Conservation (phyloP, 2,888 invertebrate species). For the Ormia ochracea region DNA sequence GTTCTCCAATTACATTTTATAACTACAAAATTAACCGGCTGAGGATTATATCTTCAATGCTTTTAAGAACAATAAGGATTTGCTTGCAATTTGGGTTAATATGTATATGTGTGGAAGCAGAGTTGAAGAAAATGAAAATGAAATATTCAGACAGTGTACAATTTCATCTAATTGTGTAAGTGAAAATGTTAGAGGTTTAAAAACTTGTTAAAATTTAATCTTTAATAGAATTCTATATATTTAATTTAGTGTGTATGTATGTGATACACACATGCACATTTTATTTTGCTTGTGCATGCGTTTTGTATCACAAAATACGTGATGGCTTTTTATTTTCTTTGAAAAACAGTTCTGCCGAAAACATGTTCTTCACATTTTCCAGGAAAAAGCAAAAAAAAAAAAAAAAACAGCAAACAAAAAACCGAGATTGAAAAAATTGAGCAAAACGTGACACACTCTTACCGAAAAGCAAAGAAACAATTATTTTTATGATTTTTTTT, state of each 20-base stretch:
- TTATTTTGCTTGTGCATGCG: background rate
- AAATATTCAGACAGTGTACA: too few species aligned
- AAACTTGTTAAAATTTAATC: too few species aligned
- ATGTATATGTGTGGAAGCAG: too few species aligned
- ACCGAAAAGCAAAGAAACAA: constrained; percentile 10
- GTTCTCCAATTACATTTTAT: too few species aligned
- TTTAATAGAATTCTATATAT: background rate
- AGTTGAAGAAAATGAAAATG: too few species aligned
- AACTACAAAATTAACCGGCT: too few species aligned
- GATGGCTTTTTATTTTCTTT: constrained; percentile 16
- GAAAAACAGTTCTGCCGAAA: background rate
- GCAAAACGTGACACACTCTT: constrained; percentile 43
- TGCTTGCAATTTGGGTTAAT: too few species aligned
- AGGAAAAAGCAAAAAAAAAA: too few species aligned
- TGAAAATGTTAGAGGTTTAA: background rate
- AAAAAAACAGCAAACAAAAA: background rate
- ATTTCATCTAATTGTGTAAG: too few species aligned
- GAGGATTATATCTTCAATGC: too few species aligned
- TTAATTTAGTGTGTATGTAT: background rate
- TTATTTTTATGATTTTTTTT: background rate
- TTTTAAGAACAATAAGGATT: too few species aligned
- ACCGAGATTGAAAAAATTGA: background rate
- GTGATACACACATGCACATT: background rate
- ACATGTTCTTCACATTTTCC: constrained; percentile 13
- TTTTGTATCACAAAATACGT: constrained; percentile 33